Evolutionary conservation across 1,140 invertebrate species (phyloP).

Genomic region (Globodera rostochiensis): DNA sequence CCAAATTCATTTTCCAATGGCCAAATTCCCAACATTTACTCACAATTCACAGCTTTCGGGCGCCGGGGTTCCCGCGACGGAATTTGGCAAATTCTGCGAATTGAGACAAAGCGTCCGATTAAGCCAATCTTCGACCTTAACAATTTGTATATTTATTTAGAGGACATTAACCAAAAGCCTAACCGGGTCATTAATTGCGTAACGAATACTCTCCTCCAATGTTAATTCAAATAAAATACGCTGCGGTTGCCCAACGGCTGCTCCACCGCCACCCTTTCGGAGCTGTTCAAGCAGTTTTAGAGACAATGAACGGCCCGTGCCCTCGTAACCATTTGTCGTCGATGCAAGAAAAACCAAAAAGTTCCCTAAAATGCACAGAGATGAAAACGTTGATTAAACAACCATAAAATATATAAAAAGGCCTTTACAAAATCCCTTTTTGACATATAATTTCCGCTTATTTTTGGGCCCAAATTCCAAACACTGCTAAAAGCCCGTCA

Average conservation of each 20-base stretch:
- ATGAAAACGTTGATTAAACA: slow-evolving; percentile 20
- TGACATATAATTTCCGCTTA: too few relatives aligned
- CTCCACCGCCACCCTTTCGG: slow-evolving; percentile 63
- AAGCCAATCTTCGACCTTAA: slow-evolving; percentile 82
- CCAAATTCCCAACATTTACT: neutral
- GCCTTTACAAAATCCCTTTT: too few relatives aligned
- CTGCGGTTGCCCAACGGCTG: slow-evolving; percentile 42
- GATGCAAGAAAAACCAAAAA: slow-evolving; percentile 94
- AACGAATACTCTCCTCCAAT: slow-evolving; percentile 92
- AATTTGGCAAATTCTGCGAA: slow-evolving; percentile 70
- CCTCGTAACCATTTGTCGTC: slow-evolving; percentile 97
- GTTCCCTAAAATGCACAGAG: slow-evolving; percentile 71
- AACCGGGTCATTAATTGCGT: slow-evolving; percentile 79
- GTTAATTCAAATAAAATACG: slow-evolving; percentile 69
- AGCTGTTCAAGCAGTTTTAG: slow-evolving; percentile 91
- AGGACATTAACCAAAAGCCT: slow-evolving; percentile 9
- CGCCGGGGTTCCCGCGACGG: slow-evolving; percentile 72
- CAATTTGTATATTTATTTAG: neutral
- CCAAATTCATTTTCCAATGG: neutral
- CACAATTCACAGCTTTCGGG: slow-evolving; percentile 87
- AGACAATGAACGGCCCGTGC: slow-evolving; percentile 91
- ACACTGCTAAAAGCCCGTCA: too few relatives aligned
- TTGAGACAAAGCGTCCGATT: slow-evolving; percentile 88
- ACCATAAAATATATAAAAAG: too few relatives aligned
- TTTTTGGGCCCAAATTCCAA: too few relatives aligned